Conservation (phyloP, 2,797 vertebrate species). For the Coccyzus lansbergi region DNA sequence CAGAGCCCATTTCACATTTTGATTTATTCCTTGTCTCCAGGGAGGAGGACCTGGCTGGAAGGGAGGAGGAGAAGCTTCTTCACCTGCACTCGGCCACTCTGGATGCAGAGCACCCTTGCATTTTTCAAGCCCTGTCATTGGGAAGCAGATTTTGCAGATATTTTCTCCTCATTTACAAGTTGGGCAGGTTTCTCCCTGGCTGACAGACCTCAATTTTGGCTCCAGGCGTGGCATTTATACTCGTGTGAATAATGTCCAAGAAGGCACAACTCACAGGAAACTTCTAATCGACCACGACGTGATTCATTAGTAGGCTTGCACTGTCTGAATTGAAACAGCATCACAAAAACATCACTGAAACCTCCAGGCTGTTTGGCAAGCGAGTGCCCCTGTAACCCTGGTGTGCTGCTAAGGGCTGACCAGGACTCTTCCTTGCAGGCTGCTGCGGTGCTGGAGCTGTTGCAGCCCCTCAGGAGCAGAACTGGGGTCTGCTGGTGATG, state of each 20-base stretch:
- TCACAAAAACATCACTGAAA: not conserved
- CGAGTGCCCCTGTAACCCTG: not conserved
- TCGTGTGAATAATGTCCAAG: not conserved
- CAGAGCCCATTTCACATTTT: not conserved
- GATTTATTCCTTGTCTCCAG: fast-evolving
- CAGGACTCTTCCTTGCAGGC: not conserved
- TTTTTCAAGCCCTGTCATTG: not conserved
- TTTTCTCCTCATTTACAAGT: fast-evolving
- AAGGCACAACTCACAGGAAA: not conserved
- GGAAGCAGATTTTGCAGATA: not conserved
- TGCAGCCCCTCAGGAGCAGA: not conserved
- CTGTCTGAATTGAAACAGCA: not conserved
- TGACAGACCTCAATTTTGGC: not conserved
- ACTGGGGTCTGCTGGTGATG: not conserved
- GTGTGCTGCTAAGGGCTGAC: fast-evolving
- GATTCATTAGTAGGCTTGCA: not conserved
- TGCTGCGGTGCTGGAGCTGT: not conserved
- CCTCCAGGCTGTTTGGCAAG: not conserved
- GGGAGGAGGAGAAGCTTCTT: not conserved
- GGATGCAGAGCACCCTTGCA: fast-evolving
- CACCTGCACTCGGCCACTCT: fast-evolving
- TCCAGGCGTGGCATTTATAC: not conserved
- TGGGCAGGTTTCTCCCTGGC: not conserved
- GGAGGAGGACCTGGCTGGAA: not conserved
- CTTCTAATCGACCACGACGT: not conserved